Percentiles rank a stretch among this genome's conserved stretches.
phyloP scores from a whole-genome alignment of 2,888 invertebrate species.

The Lydus trimaculatus region DNA sequence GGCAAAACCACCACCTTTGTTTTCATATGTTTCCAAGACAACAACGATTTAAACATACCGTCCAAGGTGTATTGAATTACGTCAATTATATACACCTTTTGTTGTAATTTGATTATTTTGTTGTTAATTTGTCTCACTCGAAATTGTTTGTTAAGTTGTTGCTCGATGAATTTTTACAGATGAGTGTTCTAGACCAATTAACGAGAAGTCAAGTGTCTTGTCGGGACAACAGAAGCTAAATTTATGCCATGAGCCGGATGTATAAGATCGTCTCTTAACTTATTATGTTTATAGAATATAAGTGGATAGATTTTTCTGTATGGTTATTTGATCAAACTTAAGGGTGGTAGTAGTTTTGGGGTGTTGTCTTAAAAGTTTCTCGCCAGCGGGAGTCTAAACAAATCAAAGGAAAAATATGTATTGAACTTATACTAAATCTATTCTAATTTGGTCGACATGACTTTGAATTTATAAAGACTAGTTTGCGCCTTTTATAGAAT shows the following conservation, averaged over 20 bases:
- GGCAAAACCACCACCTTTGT: constrained; percentile 55
- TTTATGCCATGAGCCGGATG: constrained; percentile 1
- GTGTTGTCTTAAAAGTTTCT: too few species aligned
- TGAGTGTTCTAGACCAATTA: neutral
- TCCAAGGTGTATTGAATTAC: constrained; percentile 38
- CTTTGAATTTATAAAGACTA: too few species aligned
- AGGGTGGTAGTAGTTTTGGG: too few species aligned
- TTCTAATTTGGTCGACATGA: too few species aligned
- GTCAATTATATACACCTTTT: neutral
- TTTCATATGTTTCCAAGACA: constrained; percentile 59
- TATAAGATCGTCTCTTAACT: too few species aligned
- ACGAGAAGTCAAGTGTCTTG: neutral
- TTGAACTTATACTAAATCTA: too few species aligned
- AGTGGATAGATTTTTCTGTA: too few species aligned
- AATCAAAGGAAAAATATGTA: too few species aligned
- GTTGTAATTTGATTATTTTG: neutral
- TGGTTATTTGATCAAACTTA: too few species aligned
- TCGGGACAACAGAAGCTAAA: neutral
- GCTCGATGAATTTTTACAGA: neutral
- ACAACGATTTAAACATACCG: constrained; percentile 51
- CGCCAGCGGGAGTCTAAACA: too few species aligned
- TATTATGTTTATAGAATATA: too few species aligned
- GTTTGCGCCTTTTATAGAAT: too few species aligned
- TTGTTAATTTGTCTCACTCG: neutral
- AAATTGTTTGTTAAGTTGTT: neutral